These are phyloP conservation scores for Macrochelys suwanniensis DNA, from an alignment of 2,797 vertebrate species.

Conservation along the genomic window DNA sequence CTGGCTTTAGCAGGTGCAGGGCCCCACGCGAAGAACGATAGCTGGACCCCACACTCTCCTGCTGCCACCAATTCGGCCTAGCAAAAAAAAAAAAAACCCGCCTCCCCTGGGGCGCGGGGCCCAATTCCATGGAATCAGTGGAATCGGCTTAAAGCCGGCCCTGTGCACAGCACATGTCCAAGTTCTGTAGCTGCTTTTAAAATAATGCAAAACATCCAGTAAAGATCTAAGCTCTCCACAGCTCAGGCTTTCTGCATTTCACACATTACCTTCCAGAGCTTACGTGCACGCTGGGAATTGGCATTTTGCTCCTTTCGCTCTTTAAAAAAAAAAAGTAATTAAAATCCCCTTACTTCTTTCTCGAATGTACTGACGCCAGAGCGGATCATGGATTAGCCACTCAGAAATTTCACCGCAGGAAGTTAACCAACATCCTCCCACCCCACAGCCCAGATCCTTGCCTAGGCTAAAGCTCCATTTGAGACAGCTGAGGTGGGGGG, in stretches of 20 bases:
- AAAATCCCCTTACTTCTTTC: background rate
- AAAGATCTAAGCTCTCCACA: background rate
- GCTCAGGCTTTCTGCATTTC: background rate
- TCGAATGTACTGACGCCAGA: fast-evolving
- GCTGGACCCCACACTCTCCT: too few species aligned
- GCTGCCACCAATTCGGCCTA: too few species aligned
- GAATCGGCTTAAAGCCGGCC: too few species aligned
- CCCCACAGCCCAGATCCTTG: background rate
- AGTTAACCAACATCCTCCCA: background rate
- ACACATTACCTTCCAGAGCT: background rate
- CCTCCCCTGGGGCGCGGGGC: too few species aligned
- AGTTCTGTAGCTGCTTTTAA: background rate
- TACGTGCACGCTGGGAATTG: background rate
- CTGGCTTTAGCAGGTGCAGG: too few species aligned
- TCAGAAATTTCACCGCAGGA: background rate
- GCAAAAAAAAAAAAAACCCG: too few species aligned
- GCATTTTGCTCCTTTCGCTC: background rate
- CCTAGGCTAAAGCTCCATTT: background rate
- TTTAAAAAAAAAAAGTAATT: background rate
- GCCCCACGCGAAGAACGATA: too few species aligned
- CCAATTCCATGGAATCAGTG: too few species aligned
- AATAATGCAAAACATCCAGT: background rate
- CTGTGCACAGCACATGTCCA: background rate
- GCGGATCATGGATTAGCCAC: background rate
- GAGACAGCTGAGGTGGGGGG: background rate